Percentiles rank a stretch among this genome's conserved stretches.
These are phyloP conservation scores for Tragelaphus scriptus DNA, from an alignment of 2,113 vertebrate genomes.

Conservation along the genomic window DNA sequence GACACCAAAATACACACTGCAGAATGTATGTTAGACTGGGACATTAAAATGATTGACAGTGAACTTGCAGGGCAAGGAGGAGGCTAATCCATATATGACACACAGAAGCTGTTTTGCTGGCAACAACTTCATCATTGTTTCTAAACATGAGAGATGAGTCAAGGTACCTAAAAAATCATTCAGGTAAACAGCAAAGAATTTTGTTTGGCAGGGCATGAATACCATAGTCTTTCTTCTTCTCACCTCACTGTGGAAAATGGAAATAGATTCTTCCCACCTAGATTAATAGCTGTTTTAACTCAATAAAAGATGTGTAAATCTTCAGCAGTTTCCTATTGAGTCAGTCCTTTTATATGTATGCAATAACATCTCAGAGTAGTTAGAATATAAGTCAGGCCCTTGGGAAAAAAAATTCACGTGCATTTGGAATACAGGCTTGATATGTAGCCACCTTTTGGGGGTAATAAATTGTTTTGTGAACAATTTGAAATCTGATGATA, in stretches of 20 bases:
- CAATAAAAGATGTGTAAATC: constrained; percentile 33
- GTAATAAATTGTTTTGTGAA: constrained; percentile 24
- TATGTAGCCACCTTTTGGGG: neutral
- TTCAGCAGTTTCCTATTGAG: constrained; percentile 42
- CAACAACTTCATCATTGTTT: constrained; percentile 74
- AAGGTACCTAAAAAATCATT: constrained; percentile 63
- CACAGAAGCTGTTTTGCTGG: constrained; percentile 61
- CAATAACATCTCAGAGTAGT: constrained; percentile 33
- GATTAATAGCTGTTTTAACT: constrained; percentile 64
- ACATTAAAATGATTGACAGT: constrained; percentile 63
- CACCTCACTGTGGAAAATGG: constrained; percentile 2
- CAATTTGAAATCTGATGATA: constrained; percentile 22
- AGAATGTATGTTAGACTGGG: constrained; percentile 35
- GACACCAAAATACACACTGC: constrained; percentile 17
- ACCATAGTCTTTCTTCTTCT: constrained; percentile 41
- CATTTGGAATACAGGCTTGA: neutral
- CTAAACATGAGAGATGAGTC: constrained; percentile 71
- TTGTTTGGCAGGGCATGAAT: constrained; percentile 60
- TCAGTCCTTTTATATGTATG: neutral
- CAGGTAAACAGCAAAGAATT: constrained; percentile 70
- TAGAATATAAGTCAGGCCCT: neutral
- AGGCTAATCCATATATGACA: constrained; percentile 62
- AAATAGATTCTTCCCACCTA: constrained; percentile 26
- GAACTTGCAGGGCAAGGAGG: constrained; percentile 50
- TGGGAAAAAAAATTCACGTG: neutral